Evolutionary conservation across 1,140 invertebrate species (phyloP), one percentile per base, ranked within the genome.

Genomic region (Acyrthosiphon pisum): DNA sequence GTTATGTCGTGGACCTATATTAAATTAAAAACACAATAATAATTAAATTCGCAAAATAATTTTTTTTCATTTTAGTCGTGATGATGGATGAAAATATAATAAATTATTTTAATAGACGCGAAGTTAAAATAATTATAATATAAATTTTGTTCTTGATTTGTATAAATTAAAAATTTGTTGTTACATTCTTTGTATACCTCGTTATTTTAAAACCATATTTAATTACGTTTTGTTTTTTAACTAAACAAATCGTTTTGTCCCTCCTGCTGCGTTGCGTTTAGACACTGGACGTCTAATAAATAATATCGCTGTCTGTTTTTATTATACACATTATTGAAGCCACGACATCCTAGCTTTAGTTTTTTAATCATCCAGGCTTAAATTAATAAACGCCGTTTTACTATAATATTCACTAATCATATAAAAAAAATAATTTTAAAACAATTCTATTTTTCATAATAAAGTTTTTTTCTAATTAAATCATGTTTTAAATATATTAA

Each of bases 291-390:
- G 89, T 48, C 46, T 53, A 48, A 90, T 90, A 76, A 68, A 89
- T 50, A 89, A 68, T 83, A 76, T 41, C 56, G 93, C n/a, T 76
- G 93, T 81, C 88, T 76, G 37, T 91, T 91, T 90, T 83, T 53
- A 76, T 89, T 83, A 46, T 76, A 76, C 30, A 76, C 14, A 76
- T 76, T 76, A 76, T 76, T 76, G 60, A 76, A 76, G n/a, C 60
- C 14, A 6, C 14, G 30, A 76, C 60, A 76, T 76, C 60, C 60
- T 76, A 76, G 60, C 60, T 76, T 76, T n/a, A n/a, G 60, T 76
- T 76, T 76, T 76, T 76, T 76, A 76, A 76, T 76, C 60, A 76
- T 76, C 60, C 14, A 2, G 60, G 14, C 4, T 76, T 76, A 76
- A 76, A 76, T 76, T 76, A 76, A 76, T 76, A 76, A 76, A 76